Conservation (phyloP, 1,140 invertebrate genomes). For the Drosophila watanabei region DNA sequence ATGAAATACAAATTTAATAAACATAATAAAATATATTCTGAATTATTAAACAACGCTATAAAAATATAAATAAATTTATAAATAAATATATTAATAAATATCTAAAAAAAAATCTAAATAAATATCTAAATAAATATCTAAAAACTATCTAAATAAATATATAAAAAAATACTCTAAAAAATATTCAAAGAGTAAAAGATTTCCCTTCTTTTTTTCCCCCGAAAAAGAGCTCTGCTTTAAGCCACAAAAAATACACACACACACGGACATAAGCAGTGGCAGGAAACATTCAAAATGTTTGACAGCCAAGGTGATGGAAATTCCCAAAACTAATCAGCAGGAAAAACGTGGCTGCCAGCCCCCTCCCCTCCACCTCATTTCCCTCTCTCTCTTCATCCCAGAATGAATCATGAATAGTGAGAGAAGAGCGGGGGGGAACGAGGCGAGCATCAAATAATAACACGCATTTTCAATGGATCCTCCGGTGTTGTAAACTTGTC, state of each 20-base stretch:
- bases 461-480: conserved; percentile 67
- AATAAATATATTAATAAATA: too few species aligned
- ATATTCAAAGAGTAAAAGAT: neutral
- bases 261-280: neutral
- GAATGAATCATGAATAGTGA: conserved; percentile 48
- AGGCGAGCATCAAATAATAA: conserved; percentile 50
- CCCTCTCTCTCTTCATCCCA: neutral
- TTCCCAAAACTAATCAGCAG: conserved; percentile 79
- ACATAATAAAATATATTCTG: too few species aligned
- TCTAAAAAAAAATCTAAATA: too few species aligned
- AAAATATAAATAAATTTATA: too few species aligned
- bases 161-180: too few species aligned
- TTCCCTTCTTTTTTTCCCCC: fast-evolving
- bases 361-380: neutral
- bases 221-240: conserved; percentile 5
- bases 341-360: conserved; percentile 49
- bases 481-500: conserved; percentile 68
- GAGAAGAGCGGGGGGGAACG: conserved; percentile 10
- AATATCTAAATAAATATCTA: too few species aligned
- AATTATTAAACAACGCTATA: too few species aligned
- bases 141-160: too few species aligned
- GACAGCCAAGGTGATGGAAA: conserved; percentile 65
- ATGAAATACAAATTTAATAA: too few species aligned
- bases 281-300: conserved; percentile 53
- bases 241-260: conserved; percentile 1